phyloP scores from a whole-genome alignment of 2,888 invertebrate species.

The Drosophila affinis region DNA sequence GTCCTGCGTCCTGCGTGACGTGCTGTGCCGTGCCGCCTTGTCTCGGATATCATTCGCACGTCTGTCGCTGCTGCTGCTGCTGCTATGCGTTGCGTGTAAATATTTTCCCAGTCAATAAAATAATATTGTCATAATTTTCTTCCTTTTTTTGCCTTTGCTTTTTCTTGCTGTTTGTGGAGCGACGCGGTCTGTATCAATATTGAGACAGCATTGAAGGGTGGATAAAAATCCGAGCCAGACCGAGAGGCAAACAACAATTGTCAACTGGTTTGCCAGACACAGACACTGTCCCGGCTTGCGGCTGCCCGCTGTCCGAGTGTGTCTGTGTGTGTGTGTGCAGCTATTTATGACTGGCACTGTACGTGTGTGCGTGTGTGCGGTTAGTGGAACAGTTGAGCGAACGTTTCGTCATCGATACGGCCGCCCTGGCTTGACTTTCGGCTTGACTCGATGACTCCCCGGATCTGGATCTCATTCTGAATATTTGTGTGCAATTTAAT shows the following conservation, averaged over 20 bases:
- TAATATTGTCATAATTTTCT: conserved; percentile 79
- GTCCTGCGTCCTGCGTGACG: neutral
- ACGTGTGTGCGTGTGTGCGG: conserved; percentile 54
- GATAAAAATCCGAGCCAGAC: conserved; percentile 68
- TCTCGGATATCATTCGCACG: conserved; percentile 56
- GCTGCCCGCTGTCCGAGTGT: neutral
- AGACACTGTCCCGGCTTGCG: neutral
- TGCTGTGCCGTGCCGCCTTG: conserved; percentile 50
- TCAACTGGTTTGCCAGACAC: conserved; percentile 33
- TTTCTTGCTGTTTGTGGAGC: conserved; percentile 4
- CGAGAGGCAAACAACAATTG: conserved; percentile 50
- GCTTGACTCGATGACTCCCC: conserved; percentile 30
- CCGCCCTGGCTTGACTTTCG: conserved; percentile 24
- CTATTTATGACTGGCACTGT: conserved; percentile 58
- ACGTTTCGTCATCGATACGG: conserved; percentile 48
- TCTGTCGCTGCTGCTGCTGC: conserved; percentile 25
- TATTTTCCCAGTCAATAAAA: conserved; percentile 80
- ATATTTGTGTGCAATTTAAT: conserved; percentile 51
- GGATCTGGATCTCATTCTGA: too few species aligned
- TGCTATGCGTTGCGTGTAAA: conserved; percentile 71
- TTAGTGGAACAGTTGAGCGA: conserved; percentile 51
- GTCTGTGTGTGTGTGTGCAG: conserved; percentile 4
- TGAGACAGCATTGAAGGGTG: conserved; percentile 71
- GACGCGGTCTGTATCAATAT: conserved; percentile 64
- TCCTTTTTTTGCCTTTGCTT: conserved; percentile 16